Evolutionary conservation across 2,888 invertebrate genomes (phyloP), one percentile per base, ranked within the genome.

Genomic region (Rapana venosa): DNA sequence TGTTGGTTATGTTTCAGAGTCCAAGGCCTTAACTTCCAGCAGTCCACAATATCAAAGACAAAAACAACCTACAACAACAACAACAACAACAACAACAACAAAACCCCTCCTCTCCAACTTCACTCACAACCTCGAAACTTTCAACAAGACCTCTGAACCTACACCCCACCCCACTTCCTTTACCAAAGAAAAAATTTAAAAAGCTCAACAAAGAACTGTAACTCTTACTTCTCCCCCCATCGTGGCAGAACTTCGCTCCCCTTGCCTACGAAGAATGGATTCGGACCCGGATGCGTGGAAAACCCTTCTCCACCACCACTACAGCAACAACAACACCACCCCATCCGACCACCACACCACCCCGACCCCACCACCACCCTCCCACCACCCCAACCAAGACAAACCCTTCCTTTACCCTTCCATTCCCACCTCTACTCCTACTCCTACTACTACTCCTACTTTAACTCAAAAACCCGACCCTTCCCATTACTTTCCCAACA

Each of bases 231-330:
- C 32, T 32, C n/a, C 56, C 13, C 15, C 77, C 87, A 81, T 36
- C 35, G 36, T 81, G 81, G 81, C 81, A 17, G 81, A 81, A 35
- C 35, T 81, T 81, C 81, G 81, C 81, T 81, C 81, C 81, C 81
- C 81, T 35, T 81, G 81, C 36, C 81, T 81, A 4, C 81, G 81
- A 35, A 81, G 81, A 36, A 81, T 81, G 81, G 81, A 81, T 20
- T 81, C 81, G 20, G 81, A 81, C 81, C 81, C 81, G 36, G 81
- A 81, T 20, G 81, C 47, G 81, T 36, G 20, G 22, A 35, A 20
- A 58, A n/a, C n/a, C 77, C 77, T 6, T 4, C 77, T 0, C 32
- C 77, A 30, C 77, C 77, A 79, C 77, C 77, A 79, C 77, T 32
- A 79, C 77, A 30, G 11, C 77, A 30, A 32, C 32, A 30, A 15